phyloP scores from a whole-genome alignment of 1,140 invertebrate species.

The Euborellia annulipes region DNA sequence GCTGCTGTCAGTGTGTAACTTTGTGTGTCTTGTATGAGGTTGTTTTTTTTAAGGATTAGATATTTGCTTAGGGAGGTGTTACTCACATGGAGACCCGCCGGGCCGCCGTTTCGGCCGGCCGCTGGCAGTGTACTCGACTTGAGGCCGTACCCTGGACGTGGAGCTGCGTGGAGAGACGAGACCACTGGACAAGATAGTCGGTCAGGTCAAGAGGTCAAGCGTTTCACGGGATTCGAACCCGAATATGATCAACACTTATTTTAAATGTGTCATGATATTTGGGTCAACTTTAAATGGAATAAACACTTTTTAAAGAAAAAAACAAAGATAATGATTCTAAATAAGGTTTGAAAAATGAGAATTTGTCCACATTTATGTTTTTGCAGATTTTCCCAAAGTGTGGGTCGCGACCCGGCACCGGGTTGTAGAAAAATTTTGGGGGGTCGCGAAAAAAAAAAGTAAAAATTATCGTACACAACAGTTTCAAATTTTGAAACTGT shows the following conservation, averaged over 20 bases:
- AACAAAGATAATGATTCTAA: too few species aligned
- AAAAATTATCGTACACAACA: too few species aligned
- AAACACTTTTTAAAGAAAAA: too few species aligned
- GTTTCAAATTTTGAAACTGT: too few species aligned
- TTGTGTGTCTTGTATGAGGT: constrained; percentile 5
- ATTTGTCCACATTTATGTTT: too few species aligned
- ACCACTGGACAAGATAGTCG: constrained; percentile 30
- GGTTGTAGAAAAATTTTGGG: too few species aligned
- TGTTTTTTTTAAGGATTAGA: constrained; percentile 6
- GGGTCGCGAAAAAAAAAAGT: too few species aligned
- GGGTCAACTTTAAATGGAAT: too few species aligned
- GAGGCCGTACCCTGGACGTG: constrained; percentile 58
- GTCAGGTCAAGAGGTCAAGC: not conserved
- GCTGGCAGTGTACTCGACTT: constrained; percentile 57
- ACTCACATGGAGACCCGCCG: constrained; percentile 23
- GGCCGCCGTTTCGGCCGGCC: constrained; percentile 29
- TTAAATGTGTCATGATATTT: not conserved
- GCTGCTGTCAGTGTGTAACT: not conserved
- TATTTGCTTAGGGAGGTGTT: not conserved
- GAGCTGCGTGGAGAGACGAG: constrained; percentile 35
- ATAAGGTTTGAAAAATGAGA: too few species aligned
- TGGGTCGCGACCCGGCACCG: too few species aligned
- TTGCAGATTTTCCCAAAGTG: too few species aligned
- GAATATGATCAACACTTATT: not conserved
- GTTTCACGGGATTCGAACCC: too few species aligned